phyloP scores from a whole-genome alignment of 2,797 vertebrate genomes.

The Sus cebifrons region DNA sequence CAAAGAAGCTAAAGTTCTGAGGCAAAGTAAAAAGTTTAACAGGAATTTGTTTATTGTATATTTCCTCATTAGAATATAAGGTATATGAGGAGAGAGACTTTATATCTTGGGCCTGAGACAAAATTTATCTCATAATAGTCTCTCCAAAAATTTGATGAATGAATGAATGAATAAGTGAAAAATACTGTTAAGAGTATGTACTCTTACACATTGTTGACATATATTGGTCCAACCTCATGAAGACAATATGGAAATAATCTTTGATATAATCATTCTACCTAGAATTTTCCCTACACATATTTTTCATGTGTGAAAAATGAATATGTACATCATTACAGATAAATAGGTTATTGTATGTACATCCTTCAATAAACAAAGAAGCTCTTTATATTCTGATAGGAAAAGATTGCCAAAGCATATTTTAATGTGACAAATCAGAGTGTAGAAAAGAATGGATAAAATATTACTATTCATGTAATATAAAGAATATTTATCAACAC shows the following conservation, averaged over 20 bases:
- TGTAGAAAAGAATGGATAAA: neutral
- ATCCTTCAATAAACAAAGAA: neutral
- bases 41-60: neutral
- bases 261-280: neutral
- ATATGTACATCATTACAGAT: neutral
- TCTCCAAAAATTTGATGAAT: neutral
- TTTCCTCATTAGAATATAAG: neutral
- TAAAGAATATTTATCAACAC: neutral
- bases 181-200: neutral
- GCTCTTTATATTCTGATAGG: neutral
- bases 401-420: neutral
- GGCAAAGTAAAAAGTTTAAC: neutral
- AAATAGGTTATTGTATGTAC: neutral
- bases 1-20: neutral
- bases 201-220: neutral
- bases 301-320: neutral
- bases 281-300: neutral
- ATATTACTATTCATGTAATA: neutral
- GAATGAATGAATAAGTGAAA: neutral
- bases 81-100: neutral
- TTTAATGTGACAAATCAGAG: slow-evolving; percentile 25
- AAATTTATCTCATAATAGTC: neutral
- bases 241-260: neutral
- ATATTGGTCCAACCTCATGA: neutral
- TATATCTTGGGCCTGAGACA: neutral